Evolutionary conservation across 2,888 invertebrate species (phyloP).

Genomic region (Zonitis immaculata): DNA sequence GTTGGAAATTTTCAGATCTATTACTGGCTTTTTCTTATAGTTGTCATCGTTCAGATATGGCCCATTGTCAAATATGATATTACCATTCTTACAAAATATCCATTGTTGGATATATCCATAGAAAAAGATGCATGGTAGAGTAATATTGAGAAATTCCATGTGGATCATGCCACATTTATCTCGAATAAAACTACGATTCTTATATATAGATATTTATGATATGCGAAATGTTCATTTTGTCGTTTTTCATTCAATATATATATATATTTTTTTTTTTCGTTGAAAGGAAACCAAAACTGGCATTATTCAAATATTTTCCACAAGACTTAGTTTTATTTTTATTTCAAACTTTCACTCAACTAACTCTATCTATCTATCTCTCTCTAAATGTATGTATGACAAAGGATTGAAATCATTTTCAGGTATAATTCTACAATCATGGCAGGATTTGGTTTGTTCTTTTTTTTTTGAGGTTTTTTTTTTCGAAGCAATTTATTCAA

Average conservation of each 20-base stretch:
- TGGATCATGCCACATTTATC: not conserved
- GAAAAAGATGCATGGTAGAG: not conserved
- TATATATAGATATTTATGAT: not conserved
- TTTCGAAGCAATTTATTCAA: not conserved
- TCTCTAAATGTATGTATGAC: too few relatives aligned
- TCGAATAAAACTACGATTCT: not conserved
- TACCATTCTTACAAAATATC: not conserved
- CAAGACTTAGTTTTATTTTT: not conserved
- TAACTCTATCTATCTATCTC: too few relatives aligned
- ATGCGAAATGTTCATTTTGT: not conserved
- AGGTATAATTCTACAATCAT: not conserved
- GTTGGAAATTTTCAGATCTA: not conserved
- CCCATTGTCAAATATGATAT: too few relatives aligned
- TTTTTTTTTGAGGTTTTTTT: too few relatives aligned
- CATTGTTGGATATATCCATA: not conserved
- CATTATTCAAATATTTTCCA: not conserved
- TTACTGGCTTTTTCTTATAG: not conserved
- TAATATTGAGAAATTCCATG: not conserved
- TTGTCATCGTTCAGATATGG: too few relatives aligned
- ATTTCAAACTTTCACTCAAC: too few relatives aligned
- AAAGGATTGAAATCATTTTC: not conserved
- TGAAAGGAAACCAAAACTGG: not conserved
- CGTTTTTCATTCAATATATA: too few relatives aligned
- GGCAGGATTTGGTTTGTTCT: not conserved
- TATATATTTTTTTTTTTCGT: too few relatives aligned